Conservation (phyloP, 2,888 invertebrate genomes). For the Abscondita cerata region DNA sequence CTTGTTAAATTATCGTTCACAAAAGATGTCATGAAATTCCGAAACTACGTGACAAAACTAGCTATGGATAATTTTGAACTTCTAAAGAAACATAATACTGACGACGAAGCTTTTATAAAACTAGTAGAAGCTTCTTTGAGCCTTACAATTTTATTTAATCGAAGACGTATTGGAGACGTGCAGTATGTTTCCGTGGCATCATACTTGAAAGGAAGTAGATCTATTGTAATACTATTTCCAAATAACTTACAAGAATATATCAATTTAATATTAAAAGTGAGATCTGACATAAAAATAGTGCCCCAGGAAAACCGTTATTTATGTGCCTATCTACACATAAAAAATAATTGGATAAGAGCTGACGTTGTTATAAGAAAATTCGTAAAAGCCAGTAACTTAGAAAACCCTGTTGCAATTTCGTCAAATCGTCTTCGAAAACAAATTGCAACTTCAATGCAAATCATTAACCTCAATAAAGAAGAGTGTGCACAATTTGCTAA, state of each 20-base stretch:
- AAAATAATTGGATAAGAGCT: constrained; percentile 20
- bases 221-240: constrained; percentile 29
- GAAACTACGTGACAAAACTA: constrained; percentile 14
- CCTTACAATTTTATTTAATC: constrained; percentile 21
- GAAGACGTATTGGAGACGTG: constrained; percentile 13
- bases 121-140: constrained; percentile 19
- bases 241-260: constrained; percentile 19
- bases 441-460: constrained; percentile 26
- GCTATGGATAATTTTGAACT: constrained; percentile 14
- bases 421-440: constrained; percentile 24
- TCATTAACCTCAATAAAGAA: constrained; percentile 16
- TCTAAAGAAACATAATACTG: constrained; percentile 12
- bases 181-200: constrained; percentile 11
- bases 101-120: constrained; percentile 20
- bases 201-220: constrained; percentile 23
- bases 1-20: constrained; percentile 22
- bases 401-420: constrained; percentile 20
- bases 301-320: constrained; percentile 21
- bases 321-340: constrained; percentile 14
- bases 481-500: constrained; percentile 18
- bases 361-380: constrained; percentile 20
- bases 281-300: constrained; percentile 12
- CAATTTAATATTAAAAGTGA: constrained; percentile 22
- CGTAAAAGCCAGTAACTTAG: constrained; percentile 13
- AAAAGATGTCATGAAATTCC: constrained; percentile 28